Base-by-base conservation (phyloP, 2,113 vertebrate genomes). In the Hypocryptadius cinnamomeus region DNA sequence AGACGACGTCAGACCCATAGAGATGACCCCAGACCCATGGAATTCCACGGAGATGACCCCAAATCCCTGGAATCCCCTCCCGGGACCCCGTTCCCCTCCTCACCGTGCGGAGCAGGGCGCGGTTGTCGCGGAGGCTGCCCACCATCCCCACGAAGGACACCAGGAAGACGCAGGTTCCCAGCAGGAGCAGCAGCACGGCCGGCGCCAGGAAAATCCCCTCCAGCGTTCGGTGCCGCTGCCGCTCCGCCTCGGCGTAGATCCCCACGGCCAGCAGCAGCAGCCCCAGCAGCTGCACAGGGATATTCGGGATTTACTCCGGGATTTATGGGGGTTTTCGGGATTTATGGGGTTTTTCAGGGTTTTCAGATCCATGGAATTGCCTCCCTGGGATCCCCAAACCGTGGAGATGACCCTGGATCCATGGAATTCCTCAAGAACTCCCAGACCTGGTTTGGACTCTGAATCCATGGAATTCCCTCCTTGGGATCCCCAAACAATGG, bases 21-120 rank as follows among this genome's bases (percentile, higher is more conserved):
- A 1, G 1, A 0, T 1, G 3, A 11, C 31, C 18, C 31, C 0
- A 1, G 1, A 45, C 8, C 9, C 35, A 7, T 2, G 7, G 12
- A 13, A 57, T 39, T 57, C 44, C 22, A 15, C 0, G 3, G 16
- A 4, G 3, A 1, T 1, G 2, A 6, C 14, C 7, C 53, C 1
- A 0, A 1, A 20, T 16, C 21, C n/a, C 2, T 4, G 18, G 54
- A 16, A 44, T 45, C 42, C 10, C 33, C 21, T 1, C 66, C 66
- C 5, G 0, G 25, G 7, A 12, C 3, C 31, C 22, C 11, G 4
- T 6, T 1, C 47, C 50, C 0, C 4, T 4, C 13, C 83, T 77
- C 39, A 85, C 83, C 71, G 1, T 25, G 7, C 27, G 7, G 3
- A 85, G 83, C 45, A 86, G 72, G 0, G 72, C 6, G 3, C 83